Evolutionary conservation across 1,140 invertebrate species (phyloP), one percentile per base, ranked within the genome.

Genomic region (Antheraea mylitta): DNA sequence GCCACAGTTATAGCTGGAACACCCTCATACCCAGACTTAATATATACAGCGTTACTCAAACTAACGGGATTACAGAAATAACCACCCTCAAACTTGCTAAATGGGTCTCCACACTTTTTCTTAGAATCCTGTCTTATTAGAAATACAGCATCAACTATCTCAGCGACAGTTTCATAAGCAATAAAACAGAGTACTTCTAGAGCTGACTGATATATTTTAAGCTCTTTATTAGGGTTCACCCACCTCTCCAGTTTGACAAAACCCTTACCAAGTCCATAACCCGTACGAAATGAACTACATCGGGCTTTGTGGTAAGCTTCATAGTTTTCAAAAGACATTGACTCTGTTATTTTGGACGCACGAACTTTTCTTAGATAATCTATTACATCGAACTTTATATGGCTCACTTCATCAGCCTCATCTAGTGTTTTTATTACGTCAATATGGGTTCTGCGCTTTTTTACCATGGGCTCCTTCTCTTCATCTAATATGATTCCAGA

Each of bases 121-220:
- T 92, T 92, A 68, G 83, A 85, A 79, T 96, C 95, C 77, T 94
- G 93, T 71, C 95, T 92, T 3, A 96, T 93, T 62, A 96, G 75
- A 66, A 96, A 92, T 13, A 95, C 94, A 69, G 94, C 93, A 87
- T 96, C 95, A 45, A 95, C 94, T 68, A 96, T 93, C 81, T 95
- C 94, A 22, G 95, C 95, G 4, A 96, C 94, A 18, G 95, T 96
- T 82, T 96, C 95, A 89, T 95, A 95, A 6, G 95, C 95, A 71
- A 96, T 87, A 80, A 96, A 96, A 71, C 94, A 93, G 48, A 96
- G 78, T 4, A 96, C 93, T 84, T 96, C 95, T 67, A 95, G 75
- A 3, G 94, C 94, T 61, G 81, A 78, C 7, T 76, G 45, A 11
- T 81, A 86, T 65, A 93, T 84, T 66, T 87, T 92, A 16, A 93